Evolutionary conservation across 2,113 vertebrate genomes (phyloP), one percentile per base, ranked within the genome.

Genomic region (Chamaetylas fuelleborni): DNA sequence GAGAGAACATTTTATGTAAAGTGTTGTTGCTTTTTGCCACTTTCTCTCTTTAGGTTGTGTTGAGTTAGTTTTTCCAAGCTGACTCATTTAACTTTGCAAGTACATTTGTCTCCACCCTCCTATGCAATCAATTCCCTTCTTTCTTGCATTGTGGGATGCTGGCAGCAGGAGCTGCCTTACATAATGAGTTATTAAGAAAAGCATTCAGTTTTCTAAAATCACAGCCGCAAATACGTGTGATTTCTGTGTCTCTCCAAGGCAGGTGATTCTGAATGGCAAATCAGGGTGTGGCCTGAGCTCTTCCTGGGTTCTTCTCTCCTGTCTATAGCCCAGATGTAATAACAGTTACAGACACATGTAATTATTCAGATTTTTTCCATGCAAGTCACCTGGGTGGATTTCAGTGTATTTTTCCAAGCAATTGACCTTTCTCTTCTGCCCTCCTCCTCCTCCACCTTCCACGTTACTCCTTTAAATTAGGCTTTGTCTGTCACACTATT

Each of bases 91-190:
- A 90, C 69, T 86, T 91, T 61, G 76, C 74, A 42, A 94, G 95
- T 94, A 96, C 92, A 91, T 96, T 93, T 94, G 90, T 94, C 96
- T 97, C 95, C 95, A 93, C 96, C 95, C 95, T 96, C 69, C 93
- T 90, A 88, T 92, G 95, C 82, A 96, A 86, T 96, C 94, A 92
- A 23, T 96, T 95, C 82, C 76, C 76, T 95, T 94, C 93, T 94
- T 95, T 94, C 88, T 92, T 90, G 72, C 64, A 86, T 94, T 94
- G 88, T 95, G 82, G 87, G 88, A 71, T 79, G 80, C 90, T 97
- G 93, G 95, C 94, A 93, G 64, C 72, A 50, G 69, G 57, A 86
- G 33, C 82, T 88, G 86, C 86, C 83, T 96, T 95, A 93, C 86
- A 92, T 93, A 97, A 96, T 48, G 45, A 93, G 77, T 79, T 94